These are phyloP conservation scores for Silurus lanzhouensis DNA, from an alignment of 2,797 vertebrate species.

Conservation along the genomic window DNA sequence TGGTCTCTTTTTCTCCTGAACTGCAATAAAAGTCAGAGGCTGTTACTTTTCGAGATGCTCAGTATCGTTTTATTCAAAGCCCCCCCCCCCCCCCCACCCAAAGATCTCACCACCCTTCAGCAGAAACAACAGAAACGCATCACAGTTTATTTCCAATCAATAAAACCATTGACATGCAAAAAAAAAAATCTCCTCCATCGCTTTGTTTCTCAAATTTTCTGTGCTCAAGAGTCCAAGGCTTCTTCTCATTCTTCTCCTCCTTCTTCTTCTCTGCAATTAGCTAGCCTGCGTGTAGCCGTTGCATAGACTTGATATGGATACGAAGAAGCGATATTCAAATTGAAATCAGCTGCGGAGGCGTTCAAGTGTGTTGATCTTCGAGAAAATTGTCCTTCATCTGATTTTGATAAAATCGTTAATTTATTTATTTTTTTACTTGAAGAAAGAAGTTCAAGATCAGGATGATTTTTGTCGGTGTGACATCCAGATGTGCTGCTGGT, in stretches of 20 bases:
- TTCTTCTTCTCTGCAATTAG: conserved; percentile 21
- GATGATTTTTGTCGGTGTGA: conserved; percentile 25
- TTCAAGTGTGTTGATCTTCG: background rate
- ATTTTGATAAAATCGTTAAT: background rate
- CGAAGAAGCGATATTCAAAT: conserved; percentile 15
- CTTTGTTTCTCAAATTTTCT: background rate
- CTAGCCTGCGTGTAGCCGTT: conserved; percentile 44
- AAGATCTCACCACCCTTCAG: conserved; percentile 57
- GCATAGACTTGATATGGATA: conserved; percentile 55
- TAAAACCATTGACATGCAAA: conserved; percentile 51
- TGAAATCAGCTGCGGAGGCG: background rate
- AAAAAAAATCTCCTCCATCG: conserved; percentile 34
- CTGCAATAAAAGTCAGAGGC: conserved; percentile 1
- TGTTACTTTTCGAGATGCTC: conserved; percentile 47
- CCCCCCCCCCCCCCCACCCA: conserved; percentile 24
- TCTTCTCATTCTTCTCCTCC: background rate
- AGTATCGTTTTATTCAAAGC: conserved; percentile 60
- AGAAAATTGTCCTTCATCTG: background rate
- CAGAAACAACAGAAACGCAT: conserved; percentile 53
- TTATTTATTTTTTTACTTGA: background rate
- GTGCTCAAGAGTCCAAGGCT: conserved; percentile 11
- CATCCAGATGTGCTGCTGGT: conserved; percentile 12
- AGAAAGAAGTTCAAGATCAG: background rate
- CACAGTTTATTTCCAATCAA: conserved; percentile 59
- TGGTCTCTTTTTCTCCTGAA: background rate